phyloP scores from a whole-genome alignment of 2,113 vertebrate genomes.

The Argyrosomus japonicus region DNA sequence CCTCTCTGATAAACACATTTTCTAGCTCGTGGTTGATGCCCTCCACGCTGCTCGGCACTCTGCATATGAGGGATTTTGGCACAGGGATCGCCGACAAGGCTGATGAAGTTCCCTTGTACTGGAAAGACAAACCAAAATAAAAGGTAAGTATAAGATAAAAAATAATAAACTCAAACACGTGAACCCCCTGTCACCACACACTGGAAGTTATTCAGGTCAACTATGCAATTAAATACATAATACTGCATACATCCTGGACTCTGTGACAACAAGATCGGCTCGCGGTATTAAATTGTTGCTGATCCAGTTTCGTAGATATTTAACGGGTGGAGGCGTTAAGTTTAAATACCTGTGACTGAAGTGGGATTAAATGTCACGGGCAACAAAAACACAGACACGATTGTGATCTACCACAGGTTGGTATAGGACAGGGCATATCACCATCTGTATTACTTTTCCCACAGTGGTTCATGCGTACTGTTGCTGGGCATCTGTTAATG shows the following conservation, averaged over 20 bases:
- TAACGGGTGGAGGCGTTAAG: constrained; percentile 13
- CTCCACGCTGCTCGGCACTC: constrained; percentile 93
- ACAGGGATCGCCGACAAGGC: constrained; percentile 86
- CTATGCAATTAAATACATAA: not conserved
- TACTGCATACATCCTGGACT: not conserved
- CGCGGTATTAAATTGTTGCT: not conserved
- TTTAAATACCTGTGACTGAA: constrained; percentile 24
- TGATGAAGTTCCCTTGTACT: constrained; percentile 87
- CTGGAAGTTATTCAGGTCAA: not conserved
- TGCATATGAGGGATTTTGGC: constrained; percentile 90
- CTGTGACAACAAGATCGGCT: not conserved
- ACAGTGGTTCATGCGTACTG: constrained; percentile 27
- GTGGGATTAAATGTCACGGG: constrained; percentile 21
- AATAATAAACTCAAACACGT: not conserved
- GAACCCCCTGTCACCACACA: not conserved
- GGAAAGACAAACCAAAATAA: constrained; percentile 1
- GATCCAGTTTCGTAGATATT: constrained; percentile 45
- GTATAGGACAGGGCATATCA: not conserved
- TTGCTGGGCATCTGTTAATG: constrained; percentile 57
- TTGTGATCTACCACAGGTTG: constrained; percentile 8
- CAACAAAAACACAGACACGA: constrained; percentile 11
- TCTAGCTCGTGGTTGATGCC: constrained; percentile 96
- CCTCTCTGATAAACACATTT: constrained; percentile 94
- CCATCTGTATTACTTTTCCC: constrained; percentile 16
- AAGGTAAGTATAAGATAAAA: not conserved